These are phyloP conservation scores for Ptychochromis oligacanthus DNA, from an alignment of 2,113 vertebrate species.

Conservation along the genomic window DNA sequence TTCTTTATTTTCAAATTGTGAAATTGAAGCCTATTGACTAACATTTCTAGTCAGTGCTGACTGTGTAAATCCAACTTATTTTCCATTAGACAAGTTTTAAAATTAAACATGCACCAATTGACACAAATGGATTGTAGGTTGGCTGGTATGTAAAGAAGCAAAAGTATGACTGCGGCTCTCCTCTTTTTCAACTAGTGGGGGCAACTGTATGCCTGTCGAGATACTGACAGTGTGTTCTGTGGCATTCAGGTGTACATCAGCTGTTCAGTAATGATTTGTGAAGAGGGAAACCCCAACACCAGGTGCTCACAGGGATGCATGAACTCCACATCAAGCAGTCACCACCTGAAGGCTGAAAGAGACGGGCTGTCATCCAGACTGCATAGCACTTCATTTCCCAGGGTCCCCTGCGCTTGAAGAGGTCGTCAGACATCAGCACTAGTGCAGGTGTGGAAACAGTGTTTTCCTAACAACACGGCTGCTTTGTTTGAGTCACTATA, in stretches of 20 bases:
- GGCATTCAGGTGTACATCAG: constrained; percentile 65
- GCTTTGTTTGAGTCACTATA: neutral
- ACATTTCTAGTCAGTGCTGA: no score
- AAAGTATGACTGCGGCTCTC: neutral
- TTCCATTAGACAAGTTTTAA: no score
- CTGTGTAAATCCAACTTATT: no score
- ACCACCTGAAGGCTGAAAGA: constrained; percentile 19
- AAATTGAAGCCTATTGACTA: no score
- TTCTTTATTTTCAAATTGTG: no score
- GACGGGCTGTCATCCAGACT: constrained; percentile 58
- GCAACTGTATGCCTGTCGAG: neutral
- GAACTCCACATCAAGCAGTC: neutral
- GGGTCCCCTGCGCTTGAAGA: constrained; percentile 73
- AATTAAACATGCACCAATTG: no score
- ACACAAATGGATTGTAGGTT: no score
- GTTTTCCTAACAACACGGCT: neutral
- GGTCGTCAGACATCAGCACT: constrained; percentile 6
- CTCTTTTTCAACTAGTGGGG: neutral
- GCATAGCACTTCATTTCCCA: constrained; percentile 75
- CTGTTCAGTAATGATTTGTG: constrained; percentile 73
- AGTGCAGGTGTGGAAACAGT: constrained; percentile 32
- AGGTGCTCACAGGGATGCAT: constrained; percentile 72
- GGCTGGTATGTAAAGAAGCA: no score
- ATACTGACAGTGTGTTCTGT: neutral
- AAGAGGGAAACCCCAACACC: constrained; percentile 54